Percentiles rank a stretch among this genome's conserved stretches.
Conservation (phyloP, 1,140 invertebrate genomes). For the Drosophila suzukii region DNA sequence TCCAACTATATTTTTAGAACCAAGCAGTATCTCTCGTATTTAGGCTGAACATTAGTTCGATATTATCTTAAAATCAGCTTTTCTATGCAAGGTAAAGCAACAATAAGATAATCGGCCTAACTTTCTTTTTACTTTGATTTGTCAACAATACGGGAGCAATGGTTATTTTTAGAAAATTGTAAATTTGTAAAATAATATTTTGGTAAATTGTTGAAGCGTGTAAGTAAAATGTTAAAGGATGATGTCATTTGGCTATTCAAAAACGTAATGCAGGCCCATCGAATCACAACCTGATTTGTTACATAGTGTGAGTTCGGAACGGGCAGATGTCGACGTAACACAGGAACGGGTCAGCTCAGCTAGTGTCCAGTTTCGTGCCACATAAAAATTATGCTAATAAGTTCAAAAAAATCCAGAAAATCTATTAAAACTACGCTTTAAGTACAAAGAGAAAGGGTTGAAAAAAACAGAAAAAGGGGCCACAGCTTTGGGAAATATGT, state of each 20-base stretch:
- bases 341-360: conserved; percentile 8
- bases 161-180: too few species aligned
- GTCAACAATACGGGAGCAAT: too few species aligned
- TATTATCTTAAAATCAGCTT: too few species aligned
- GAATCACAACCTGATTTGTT: not conserved
- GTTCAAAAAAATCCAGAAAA: conserved; percentile 41
- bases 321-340: conserved; percentile 42
- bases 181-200: too few species aligned
- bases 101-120: too few species aligned
- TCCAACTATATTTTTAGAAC: too few species aligned
- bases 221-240: too few species aligned
- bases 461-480: conserved; percentile 29
- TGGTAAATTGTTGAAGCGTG: too few species aligned
- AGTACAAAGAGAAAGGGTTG: conserved; percentile 44
- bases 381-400: conserved; percentile 58
- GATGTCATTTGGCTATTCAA: not conserved
- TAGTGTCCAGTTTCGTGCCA: conserved; percentile 44
- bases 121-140: too few species aligned
- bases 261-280: not conserved
- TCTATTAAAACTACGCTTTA: conserved; percentile 21
- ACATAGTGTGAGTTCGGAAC: not conserved
- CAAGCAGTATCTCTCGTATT: too few species aligned
- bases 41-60: too few species aligned
- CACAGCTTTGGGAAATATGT: conserved; percentile 35
- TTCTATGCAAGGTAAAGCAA: too few species aligned